Evolutionary conservation across 2,113 vertebrate genomes (phyloP).

Genomic region (Pelodiscus sinensis): DNA sequence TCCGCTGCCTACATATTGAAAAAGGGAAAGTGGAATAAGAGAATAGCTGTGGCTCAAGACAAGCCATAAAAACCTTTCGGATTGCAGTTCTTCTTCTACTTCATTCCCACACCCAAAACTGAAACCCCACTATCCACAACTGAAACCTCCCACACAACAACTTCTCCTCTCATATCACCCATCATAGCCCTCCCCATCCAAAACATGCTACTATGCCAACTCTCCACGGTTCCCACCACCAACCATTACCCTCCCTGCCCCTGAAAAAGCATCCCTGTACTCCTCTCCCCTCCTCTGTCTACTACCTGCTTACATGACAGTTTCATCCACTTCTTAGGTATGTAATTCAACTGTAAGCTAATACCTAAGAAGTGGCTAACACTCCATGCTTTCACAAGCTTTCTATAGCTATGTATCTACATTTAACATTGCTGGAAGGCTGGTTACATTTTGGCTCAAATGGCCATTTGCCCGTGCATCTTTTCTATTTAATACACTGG

Average conservation of each 20-base stretch:
- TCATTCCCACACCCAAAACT: background rate
- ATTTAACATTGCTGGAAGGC: background rate
- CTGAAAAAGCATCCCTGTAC: background rate
- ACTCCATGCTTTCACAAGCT: background rate
- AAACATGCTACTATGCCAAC: background rate
- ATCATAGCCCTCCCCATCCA: background rate
- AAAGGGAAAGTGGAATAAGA: background rate
- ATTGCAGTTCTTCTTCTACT: background rate
- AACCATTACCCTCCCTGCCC: background rate
- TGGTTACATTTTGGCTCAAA: background rate
- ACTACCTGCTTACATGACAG: background rate
- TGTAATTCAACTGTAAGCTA: background rate
- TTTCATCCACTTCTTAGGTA: background rate
- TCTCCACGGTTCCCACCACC: background rate
- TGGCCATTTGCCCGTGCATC: background rate
- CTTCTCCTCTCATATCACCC: slow-evolving; percentile 12
- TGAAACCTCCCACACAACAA: background rate
- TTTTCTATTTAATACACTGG: background rate
- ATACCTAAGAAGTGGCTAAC: background rate
- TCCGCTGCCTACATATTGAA: slow-evolving; percentile 6
- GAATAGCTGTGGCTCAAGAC: background rate
- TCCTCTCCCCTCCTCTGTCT: background rate
- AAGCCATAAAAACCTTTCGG: background rate
- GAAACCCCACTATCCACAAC: slow-evolving; percentile 19
- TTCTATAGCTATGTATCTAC: background rate